A percentile compares a stretch with the other conserved stretches of the same genome.
Conservation (phyloP, 2,888 invertebrate genomes). For the Platycnemis pennipes region DNA sequence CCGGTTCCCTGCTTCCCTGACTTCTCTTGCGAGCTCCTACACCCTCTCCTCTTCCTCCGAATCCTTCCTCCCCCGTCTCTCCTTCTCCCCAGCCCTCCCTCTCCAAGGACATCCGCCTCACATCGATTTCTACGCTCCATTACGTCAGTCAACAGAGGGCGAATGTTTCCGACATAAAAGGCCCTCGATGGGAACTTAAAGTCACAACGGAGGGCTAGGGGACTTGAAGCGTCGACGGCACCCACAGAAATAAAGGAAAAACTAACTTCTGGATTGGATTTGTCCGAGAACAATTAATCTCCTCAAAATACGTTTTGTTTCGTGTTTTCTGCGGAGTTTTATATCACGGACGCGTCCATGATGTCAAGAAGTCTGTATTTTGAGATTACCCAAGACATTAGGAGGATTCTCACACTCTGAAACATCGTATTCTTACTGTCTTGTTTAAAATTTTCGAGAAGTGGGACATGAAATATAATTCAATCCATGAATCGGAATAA, state of each 20-base stretch:
- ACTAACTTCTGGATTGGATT: not conserved
- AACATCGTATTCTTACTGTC: too few species aligned
- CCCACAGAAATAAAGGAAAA: not conserved
- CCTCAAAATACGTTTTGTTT: not conserved
- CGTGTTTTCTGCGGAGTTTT: not conserved
- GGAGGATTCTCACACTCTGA: too few species aligned
- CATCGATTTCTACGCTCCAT: conserved; percentile 10
- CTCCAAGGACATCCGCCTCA: not conserved
- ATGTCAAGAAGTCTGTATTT: too few species aligned
- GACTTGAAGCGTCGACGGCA: not conserved
- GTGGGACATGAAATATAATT: too few species aligned
- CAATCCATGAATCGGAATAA: too few species aligned
- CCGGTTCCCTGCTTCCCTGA: too few species aligned
- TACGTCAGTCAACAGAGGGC: not conserved
- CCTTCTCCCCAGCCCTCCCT: not conserved
- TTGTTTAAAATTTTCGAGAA: too few species aligned
- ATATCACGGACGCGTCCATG: not conserved
- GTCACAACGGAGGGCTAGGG: not conserved
- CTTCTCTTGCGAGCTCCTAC: too few species aligned
- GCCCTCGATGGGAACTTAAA: not conserved
- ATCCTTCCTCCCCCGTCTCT: not conserved
- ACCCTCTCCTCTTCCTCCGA: not conserved
- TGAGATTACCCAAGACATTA: too few species aligned
- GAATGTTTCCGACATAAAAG: conserved; percentile 28
- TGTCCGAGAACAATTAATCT: not conserved